Evolutionary conservation across 37 sponge, comb jelly and placozoan genomes (phyloP), one percentile per base, ranked within the genome.

Genomic region (Beroe ovata): DNA sequence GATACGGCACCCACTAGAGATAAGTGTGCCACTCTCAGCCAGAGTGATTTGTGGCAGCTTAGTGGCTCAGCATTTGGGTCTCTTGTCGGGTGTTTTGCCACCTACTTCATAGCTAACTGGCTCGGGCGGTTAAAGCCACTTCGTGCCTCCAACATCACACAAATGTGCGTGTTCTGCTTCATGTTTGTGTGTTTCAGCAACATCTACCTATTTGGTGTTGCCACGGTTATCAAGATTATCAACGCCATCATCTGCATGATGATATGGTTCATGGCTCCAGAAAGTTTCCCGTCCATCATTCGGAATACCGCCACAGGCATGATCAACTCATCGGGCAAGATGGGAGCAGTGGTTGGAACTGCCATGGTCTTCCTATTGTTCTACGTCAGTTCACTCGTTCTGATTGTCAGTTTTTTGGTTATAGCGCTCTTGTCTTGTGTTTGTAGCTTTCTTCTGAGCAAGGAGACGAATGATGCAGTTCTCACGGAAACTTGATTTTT

Each of bases 161-260:
- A 77, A 25, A 77, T 77, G 8, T 21, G 14, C n/a, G 28, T 36
- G 2, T 42, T 77, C n/a, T 30, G 54, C 16, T 25, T 77, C 26
- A 42, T 77, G 84, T 77, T 77, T 20, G 38, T 36, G 26, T 77
- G 84, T 23, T 77, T 77, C 84, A 42, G 38, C 33, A 23, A 77
- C n/a, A 22, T 22, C n/a, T 77, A 77, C 25, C 84, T 77, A 23
- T 77, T 77, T 40, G 84, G 84, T 1, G 84, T 77, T 2, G 41
- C 84, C 0, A 77, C 84, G 11, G 54, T 20, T 14, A 77, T 77
- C 3, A 77, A 77, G 33, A 41, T 77, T 2, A 77, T 77, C 54
- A 77, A 77, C 38, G 84, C 84, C 54, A 36, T 77, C 28, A 42
- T 77, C 54, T 39, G 42, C 54, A 77, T 77, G 84, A 77, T 77